Conservation (phyloP, 53 echinoderm and acorn worm species). For the Stichopus horrens region DNA sequence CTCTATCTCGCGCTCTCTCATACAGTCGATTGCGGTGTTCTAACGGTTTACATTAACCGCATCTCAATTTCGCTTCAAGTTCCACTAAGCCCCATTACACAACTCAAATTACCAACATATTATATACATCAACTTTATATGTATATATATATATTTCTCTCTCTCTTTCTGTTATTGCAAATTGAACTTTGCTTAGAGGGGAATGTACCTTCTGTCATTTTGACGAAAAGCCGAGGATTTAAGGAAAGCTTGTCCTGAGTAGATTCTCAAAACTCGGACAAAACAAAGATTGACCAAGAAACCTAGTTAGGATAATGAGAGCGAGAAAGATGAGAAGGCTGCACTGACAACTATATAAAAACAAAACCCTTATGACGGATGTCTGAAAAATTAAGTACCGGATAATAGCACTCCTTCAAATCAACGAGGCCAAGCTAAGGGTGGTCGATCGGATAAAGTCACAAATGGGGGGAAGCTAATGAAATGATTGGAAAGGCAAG, state of each 20-base stretch:
- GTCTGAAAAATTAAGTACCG: conserved; percentile 23
- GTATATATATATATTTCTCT: too few relatives aligned
- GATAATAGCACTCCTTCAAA: not conserved
- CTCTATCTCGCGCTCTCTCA: too few relatives aligned
- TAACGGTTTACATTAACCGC: too few relatives aligned
- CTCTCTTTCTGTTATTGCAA: not conserved
- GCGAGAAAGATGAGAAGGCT: conserved; percentile 12
- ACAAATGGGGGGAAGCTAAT: not conserved
- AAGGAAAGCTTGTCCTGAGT: not conserved
- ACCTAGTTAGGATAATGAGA: conserved; percentile 23
- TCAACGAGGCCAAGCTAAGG: conserved; percentile 14
- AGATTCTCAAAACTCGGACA: conserved; percentile 2
- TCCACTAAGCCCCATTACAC: not conserved
- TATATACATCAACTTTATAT: too few relatives aligned
- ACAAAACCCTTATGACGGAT: conserved; percentile 34
- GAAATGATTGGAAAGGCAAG: not conserved
- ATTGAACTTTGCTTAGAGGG: not conserved
- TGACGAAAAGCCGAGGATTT: not conserved
- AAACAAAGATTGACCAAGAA: conserved; percentile 36
- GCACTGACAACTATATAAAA: conserved; percentile 1
- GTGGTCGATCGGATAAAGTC: not conserved
- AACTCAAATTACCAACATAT: conserved; percentile 5
- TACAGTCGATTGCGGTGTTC: too few relatives aligned
- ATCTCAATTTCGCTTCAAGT: not conserved
- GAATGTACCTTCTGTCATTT: not conserved